Conservation (phyloP, 2,113 vertebrate species). For the Cinclus cinclus region DNA sequence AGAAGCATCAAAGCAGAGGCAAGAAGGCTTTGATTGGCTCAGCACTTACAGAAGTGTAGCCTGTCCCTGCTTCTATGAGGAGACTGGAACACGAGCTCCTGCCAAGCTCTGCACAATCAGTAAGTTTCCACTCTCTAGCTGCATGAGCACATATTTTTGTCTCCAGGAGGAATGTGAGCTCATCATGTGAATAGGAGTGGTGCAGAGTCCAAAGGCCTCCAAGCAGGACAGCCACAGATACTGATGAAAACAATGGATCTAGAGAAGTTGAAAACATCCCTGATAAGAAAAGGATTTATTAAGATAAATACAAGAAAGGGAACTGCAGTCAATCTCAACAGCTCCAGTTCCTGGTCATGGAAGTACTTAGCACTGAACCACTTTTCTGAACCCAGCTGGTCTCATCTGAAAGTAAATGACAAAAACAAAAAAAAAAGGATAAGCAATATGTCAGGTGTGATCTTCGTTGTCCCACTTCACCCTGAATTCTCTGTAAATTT, state of each 20-base stretch:
- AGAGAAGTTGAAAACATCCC: not conserved
- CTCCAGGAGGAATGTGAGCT: not conserved
- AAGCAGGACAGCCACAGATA: not conserved
- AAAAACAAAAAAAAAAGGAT: not conserved
- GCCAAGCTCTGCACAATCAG: not conserved
- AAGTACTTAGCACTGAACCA: not conserved
- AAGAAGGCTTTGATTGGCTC: not conserved
- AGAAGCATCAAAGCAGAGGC: not conserved
- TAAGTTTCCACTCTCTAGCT: slow-evolving; percentile 11
- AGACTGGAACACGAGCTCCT: not conserved
- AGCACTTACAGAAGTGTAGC: not conserved
- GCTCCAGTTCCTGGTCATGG: not conserved
- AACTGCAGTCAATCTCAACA: not conserved
- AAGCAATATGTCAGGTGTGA: not conserved
- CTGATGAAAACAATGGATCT: not conserved
- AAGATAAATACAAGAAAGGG: not conserved
- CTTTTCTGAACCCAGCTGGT: not conserved
- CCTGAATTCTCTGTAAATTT: not conserved
- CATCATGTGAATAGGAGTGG: not conserved
- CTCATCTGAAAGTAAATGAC: not conserved
- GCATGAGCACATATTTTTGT: not conserved
- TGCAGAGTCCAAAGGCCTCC: slow-evolving; percentile 30
- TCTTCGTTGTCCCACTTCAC: not conserved
- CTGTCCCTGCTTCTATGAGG: not conserved
- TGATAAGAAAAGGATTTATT: not conserved